Evolutionary conservation across 1,140 invertebrate genomes (phyloP).

Genomic region (Linepithema humile): DNA sequence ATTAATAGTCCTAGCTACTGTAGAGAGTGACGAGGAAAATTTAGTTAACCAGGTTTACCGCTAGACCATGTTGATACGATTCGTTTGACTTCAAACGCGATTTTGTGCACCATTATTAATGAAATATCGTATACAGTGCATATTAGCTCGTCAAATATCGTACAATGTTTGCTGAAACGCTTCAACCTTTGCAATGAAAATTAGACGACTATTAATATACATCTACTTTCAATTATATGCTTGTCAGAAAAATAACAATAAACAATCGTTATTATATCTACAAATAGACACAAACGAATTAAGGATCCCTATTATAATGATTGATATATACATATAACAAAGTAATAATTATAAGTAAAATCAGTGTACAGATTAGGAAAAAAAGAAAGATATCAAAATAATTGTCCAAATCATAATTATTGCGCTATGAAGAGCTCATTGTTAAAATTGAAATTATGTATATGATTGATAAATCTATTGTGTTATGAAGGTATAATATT

Average conservation of each 20-base stretch:
- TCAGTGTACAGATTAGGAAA: neutral
- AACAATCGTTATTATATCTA: neutral
- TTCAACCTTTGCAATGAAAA: neutral
- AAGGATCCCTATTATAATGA: neutral
- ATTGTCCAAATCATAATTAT: too few species aligned
- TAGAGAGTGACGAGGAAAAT: slow-evolving; percentile 17
- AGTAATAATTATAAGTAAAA: neutral
- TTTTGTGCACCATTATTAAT: slow-evolving; percentile 31
- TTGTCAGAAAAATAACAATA: neutral
- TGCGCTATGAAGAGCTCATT: neutral
- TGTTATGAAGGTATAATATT: neutral
- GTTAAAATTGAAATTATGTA: neutral
- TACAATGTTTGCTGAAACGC: neutral
- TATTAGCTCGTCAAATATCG: neutral
- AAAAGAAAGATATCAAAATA: neutral
- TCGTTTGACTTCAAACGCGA: slow-evolving; percentile 8
- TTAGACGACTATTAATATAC: slow-evolving; percentile 3
- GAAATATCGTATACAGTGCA: neutral
- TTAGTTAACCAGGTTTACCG: slow-evolving; percentile 22
- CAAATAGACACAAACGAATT: neutral
- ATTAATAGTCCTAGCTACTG: slow-evolving; percentile 8
- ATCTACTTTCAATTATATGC: neutral
- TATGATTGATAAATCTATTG: neutral
- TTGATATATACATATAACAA: neutral
- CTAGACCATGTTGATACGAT: slow-evolving; percentile 11